These are phyloP conservation scores for Callocephalon fimbriatum DNA, from an alignment of 2,113 vertebrate species.

Conservation along the genomic window DNA sequence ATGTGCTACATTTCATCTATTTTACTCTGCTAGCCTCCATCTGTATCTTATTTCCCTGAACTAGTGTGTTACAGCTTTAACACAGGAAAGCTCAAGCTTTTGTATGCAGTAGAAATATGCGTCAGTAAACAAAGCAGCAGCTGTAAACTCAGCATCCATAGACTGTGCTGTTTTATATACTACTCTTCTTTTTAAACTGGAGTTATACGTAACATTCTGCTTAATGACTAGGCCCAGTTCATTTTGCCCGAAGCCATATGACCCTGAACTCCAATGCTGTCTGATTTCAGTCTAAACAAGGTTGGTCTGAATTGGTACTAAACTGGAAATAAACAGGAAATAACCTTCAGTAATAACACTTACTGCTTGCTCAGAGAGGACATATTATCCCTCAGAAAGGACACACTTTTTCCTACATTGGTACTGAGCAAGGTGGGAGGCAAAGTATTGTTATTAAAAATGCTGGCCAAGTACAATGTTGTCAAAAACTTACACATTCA, in stretches of 20 bases:
- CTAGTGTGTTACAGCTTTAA: neutral
- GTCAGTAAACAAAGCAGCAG: slow-evolving; percentile 14
- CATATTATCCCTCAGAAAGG: neutral
- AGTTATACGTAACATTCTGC: neutral
- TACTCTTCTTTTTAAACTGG: neutral
- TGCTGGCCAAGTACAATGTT: neutral
- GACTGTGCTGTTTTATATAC: neutral
- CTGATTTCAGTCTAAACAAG: slow-evolving; percentile 5
- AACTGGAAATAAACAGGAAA: neutral
- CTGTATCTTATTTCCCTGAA: neutral
- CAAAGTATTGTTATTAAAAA: neutral
- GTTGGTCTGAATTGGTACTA: neutral
- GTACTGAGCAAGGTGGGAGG: neutral
- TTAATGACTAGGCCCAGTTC: neutral
- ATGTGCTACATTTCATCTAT: neutral
- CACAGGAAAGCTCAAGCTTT: neutral
- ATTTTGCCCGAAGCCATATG: neutral
- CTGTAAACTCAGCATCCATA: neutral
- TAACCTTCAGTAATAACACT: neutral
- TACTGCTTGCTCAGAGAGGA: neutral
- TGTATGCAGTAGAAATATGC: neutral
- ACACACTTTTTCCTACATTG: neutral
- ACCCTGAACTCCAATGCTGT: neutral
- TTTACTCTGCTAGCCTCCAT: neutral
- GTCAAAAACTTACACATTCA: neutral